Conservation (phyloP, 1,140 invertebrate species). For the Eupristina koningsbergeri region DNA sequence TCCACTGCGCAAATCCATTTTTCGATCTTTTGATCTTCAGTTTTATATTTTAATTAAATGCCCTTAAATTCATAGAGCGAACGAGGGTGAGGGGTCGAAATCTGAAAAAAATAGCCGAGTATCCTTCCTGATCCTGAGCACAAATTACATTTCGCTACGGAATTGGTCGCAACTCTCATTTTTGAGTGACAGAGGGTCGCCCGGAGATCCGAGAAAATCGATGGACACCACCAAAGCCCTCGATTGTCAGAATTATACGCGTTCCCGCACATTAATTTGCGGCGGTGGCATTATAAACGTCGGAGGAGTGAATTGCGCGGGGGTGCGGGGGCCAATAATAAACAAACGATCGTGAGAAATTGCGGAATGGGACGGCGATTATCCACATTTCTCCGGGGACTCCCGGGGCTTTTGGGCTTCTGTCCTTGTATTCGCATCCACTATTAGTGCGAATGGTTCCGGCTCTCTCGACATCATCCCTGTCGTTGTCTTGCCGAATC, state of each 20-base stretch:
- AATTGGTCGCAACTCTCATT: no score
- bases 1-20: no score
- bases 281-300: not conserved
- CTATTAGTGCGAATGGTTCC: not conserved
- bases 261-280: slow-evolving; percentile 28
- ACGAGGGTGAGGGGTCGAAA: no score
- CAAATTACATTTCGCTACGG: no score
- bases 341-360: slow-evolving; percentile 67
- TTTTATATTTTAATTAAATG: no score
- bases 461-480: not conserved
- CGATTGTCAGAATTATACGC: not conserved
- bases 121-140: no score
- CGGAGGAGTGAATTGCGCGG: not conserved
- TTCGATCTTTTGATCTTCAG: no score
- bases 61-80: no score
- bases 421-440: not conserved
- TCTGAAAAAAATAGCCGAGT: no score
- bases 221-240: not conserved
- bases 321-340: slow-evolving; percentile 53
- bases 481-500: not conserved
- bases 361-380: slow-evolving; percentile 67
- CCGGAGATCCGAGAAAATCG: not conserved
- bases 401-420: slow-evolving; percentile 3
- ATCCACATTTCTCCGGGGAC: slow-evolving; percentile 68
- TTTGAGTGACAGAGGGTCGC: not conserved